phyloP scores from a whole-genome alignment of 2,113 vertebrate genomes.

The Channa maculata region DNA sequence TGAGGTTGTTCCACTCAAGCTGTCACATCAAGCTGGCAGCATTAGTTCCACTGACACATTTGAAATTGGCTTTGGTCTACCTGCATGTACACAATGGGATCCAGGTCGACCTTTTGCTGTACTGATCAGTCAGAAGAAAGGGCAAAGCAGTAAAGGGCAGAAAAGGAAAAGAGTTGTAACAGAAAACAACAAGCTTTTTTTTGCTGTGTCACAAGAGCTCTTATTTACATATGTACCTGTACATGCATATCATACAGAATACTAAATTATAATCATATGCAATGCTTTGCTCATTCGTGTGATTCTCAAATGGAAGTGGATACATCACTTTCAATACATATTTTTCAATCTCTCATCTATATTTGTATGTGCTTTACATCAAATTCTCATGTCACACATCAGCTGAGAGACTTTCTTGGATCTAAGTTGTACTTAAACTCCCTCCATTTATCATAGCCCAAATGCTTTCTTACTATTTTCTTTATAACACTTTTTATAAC shows the following conservation, averaged over 20 bases:
- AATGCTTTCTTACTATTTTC: slow-evolving; percentile 23
- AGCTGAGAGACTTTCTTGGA: slow-evolving; percentile 58
- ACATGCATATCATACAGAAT: neutral
- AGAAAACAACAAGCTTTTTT: slow-evolving; percentile 8
- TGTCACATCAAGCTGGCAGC: slow-evolving; percentile 71
- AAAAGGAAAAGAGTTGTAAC: neutral
- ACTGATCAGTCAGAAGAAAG: slow-evolving; percentile 48
- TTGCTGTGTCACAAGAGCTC: neutral
- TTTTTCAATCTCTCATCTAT: slow-evolving; percentile 6
- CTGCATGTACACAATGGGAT: slow-evolving; percentile 50
- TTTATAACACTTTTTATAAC: too few species aligned
- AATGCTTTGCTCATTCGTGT: neutral
- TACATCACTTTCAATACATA: neutral
- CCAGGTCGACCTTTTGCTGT: slow-evolving; percentile 52
- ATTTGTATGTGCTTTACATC: slow-evolving; percentile 60
- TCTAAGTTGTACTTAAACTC: slow-evolving; percentile 67
- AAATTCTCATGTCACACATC: slow-evolving; percentile 53
- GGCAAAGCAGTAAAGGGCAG: slow-evolving; percentile 34
- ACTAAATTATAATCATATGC: neutral
- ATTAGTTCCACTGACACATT: slow-evolving; percentile 76
- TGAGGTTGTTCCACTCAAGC: slow-evolving; percentile 69
- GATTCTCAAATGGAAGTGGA: neutral
- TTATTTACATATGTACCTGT: neutral
- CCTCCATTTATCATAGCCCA: slow-evolving; percentile 55
- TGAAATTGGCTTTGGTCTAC: slow-evolving; percentile 78